Base-by-base conservation (phyloP, 2,113 vertebrate species). In the Orthonyx spaldingii region DNA sequence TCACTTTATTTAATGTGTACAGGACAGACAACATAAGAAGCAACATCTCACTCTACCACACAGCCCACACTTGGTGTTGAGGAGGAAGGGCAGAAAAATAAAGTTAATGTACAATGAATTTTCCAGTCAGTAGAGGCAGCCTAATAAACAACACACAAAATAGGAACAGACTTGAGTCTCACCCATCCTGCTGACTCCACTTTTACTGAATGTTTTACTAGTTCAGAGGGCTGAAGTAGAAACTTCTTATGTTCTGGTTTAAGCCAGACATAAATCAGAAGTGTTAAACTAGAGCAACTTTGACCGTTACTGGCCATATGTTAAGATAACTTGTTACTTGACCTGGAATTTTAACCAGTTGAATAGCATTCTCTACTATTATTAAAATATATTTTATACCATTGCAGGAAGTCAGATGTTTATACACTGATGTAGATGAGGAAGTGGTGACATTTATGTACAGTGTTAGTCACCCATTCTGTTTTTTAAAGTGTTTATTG, bases 71-170 rank as follows among this genome's bases (percentile, higher is more conserved):
- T 57, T 33, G 14, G 5, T 20, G 22, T 32, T 64, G 59, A 80
- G 24, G 44, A 65, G 7, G 33, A 94, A 89, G 65, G 44, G 21
- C 19, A 66, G 52, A 77, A 75, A 75, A 56, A 65, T 82, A 39
- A 95, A 86, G 75, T 86, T 89, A 81, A 89, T 66, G 41, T 59
- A 59, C 68, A 92, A 70, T 41, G 50, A 90, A 93, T 80, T 92
- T 95, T 84, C 44, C 44, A 63, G 33, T 39, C 60, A 39, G 10
- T 39, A 33, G 22, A 78, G 39, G 56, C 35, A 88, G 44, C 7
- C 33, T 78, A 55, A 46, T 35, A 84, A 82, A 82, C 52, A 87
- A 49, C 32, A 46, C 20, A 80, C 42, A 90, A 66, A 90, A 42
- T 39, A 88, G 46, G 42, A 90, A 55, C 41, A 85, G 46, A 65